phyloP scores from a whole-genome alignment of 1,140 invertebrate species.

The Hydropsyche tenuis region DNA sequence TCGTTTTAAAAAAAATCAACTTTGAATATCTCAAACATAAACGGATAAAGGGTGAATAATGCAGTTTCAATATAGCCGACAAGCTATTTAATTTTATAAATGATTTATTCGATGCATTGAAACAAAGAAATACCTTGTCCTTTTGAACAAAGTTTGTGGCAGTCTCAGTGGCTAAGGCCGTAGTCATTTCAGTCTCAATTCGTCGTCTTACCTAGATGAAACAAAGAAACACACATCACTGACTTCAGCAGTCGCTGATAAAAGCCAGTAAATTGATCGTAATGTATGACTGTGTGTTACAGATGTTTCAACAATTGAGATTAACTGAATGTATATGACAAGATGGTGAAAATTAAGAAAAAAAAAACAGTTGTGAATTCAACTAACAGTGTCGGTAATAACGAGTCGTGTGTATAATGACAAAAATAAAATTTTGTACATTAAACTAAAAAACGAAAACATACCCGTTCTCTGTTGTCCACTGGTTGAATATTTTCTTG shows the following conservation, averaged over 20 bases:
- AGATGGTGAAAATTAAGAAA: background rate
- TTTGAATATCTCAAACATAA: too few species aligned
- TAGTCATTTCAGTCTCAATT: slow-evolving; percentile 62
- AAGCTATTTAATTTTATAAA: too few species aligned
- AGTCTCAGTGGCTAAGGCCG: slow-evolving; percentile 60
- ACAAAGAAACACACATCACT: slow-evolving; percentile 37
- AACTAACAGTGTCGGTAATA: too few species aligned
- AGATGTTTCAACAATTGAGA: background rate
- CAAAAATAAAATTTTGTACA: too few species aligned
- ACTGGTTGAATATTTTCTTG: slow-evolving; percentile 78
- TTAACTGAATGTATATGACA: background rate
- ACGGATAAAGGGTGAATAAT: too few species aligned
- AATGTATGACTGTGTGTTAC: background rate
- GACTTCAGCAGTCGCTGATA: background rate
- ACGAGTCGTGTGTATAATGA: too few species aligned
- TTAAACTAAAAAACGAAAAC: slow-evolving; percentile 18
- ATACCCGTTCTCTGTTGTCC: slow-evolving; percentile 67
- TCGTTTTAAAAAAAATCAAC: background rate
- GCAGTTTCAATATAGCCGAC: too few species aligned
- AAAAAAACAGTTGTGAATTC: background rate
- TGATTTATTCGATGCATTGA: background rate
- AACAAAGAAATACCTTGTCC: slow-evolving; percentile 42
- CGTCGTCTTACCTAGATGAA: slow-evolving; percentile 57
- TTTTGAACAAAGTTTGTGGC: slow-evolving; percentile 53
- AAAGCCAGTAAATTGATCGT: background rate